Conservation (phyloP, 2,888 invertebrate genomes). For the Lymantria dispar region DNA sequence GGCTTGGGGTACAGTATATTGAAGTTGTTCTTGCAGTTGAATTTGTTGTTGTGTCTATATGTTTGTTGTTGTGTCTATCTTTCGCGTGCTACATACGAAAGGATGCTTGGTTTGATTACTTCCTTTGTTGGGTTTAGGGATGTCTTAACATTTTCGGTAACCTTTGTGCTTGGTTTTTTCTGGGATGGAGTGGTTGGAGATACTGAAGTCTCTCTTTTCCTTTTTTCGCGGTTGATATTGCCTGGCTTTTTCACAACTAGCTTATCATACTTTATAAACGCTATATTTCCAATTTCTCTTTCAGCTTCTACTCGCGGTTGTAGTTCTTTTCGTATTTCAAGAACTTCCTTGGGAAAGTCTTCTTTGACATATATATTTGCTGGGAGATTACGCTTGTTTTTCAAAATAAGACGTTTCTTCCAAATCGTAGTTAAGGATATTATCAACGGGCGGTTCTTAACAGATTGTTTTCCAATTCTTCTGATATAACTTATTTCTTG, state of each 20-base stretch:
- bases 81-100: background rate
- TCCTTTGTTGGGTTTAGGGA: background rate
- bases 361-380: slow-evolving; percentile 10
- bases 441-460: background rate
- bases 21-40: background rate
- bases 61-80: background rate
- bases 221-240: slow-evolving; percentile 1
- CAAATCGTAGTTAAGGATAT: background rate
- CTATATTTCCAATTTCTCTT: slow-evolving; percentile 11
- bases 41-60: background rate
- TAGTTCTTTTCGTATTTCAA: slow-evolving; percentile 10
- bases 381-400: slow-evolving; percentile 7
- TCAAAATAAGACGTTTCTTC: slow-evolving; percentile 8
- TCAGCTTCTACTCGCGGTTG: slow-evolving; percentile 9
- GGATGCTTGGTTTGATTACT: background rate
- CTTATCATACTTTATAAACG: slow-evolving; percentile 11
- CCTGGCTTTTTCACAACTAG: slow-evolving; percentile 5
- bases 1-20: background rate
- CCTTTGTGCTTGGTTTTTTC: background rate
- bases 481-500: too few species aligned
- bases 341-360: slow-evolving; percentile 11
- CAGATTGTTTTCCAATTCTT: background rate
- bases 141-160: too few species aligned
- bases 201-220: slow-evolving; percentile 5
- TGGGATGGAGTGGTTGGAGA: background rate